These are phyloP conservation scores for Albula goreensis DNA, from an alignment of 2,113 vertebrate genomes.

Conservation along the genomic window DNA sequence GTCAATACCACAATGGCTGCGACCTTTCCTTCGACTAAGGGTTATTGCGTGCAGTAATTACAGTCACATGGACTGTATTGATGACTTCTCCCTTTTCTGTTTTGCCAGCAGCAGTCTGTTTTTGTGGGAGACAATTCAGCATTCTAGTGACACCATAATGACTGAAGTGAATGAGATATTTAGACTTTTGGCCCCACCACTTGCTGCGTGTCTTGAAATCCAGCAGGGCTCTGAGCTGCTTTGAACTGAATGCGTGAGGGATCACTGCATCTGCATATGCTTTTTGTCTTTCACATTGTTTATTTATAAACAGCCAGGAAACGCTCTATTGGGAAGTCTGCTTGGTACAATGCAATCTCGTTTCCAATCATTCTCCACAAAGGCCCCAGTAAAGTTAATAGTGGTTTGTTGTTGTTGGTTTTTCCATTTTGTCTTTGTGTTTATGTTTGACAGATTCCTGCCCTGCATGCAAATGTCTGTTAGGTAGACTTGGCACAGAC, in stretches of 20 bases:
- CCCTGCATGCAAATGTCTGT: not conserved
- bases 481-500: not conserved
- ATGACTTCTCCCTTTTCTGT: not conserved
- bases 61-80: not conserved
- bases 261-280: not conserved
- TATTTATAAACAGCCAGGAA: not conserved
- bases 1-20: not conserved
- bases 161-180: not conserved
- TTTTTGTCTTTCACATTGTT: not conserved
- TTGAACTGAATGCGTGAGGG: not conserved
- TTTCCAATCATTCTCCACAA: not conserved
- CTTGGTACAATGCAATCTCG: not conserved
- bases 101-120: not conserved
- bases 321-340: not conserved
- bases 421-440: not conserved
- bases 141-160: not conserved
- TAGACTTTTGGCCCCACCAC: constrained; percentile 5
- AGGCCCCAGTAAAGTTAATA: not conserved
- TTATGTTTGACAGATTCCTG: not conserved
- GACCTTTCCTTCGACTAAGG: not conserved
- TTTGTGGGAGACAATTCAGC: constrained; percentile 4
- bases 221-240: too few relatives aligned
- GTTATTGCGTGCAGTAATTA: not conserved
- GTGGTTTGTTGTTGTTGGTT: not conserved
- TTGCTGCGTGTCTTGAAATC: too few relatives aligned